These are phyloP conservation scores for Onychostruthus taczanowskii DNA, from an alignment of 2,113 vertebrate genomes.

Conservation along the genomic window DNA sequence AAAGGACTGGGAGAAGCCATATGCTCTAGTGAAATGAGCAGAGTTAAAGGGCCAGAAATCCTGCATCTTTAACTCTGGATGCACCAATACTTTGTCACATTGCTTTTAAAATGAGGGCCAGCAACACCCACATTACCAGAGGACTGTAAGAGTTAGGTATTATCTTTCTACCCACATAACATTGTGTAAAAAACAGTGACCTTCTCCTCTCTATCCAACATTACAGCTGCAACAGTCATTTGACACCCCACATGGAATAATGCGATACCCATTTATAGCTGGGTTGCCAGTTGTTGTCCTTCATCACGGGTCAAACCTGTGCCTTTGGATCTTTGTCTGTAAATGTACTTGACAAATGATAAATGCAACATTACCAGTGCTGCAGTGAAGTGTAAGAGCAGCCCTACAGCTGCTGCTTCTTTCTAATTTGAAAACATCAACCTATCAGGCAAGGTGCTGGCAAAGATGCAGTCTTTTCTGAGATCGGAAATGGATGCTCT, in stretches of 20 bases:
- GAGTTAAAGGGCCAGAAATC: background rate
- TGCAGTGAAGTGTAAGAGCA: background rate
- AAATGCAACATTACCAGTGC: background rate
- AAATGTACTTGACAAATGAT: background rate
- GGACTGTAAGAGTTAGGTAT: background rate
- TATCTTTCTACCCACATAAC: background rate
- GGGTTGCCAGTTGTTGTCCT: background rate
- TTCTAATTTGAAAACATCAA: conserved; percentile 3
- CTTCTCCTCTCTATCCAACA: background rate
- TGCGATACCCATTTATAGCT: background rate
- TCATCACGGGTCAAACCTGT: background rate
- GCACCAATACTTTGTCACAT: background rate
- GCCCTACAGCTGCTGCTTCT: background rate
- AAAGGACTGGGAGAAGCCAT: background rate
- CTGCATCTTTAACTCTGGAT: background rate
- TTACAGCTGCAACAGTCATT: background rate
- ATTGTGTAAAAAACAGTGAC: background rate
- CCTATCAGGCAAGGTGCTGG: background rate
- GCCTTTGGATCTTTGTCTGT: background rate
- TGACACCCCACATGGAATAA: background rate
- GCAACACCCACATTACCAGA: background rate
- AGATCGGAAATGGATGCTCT: conserved; percentile 30
- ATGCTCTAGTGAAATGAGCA: background rate
- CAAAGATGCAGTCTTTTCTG: background rate
- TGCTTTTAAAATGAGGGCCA: background rate